phyloP scores from a whole-genome alignment of 2,888 invertebrate genomes.

The Leucophora obtusa region DNA sequence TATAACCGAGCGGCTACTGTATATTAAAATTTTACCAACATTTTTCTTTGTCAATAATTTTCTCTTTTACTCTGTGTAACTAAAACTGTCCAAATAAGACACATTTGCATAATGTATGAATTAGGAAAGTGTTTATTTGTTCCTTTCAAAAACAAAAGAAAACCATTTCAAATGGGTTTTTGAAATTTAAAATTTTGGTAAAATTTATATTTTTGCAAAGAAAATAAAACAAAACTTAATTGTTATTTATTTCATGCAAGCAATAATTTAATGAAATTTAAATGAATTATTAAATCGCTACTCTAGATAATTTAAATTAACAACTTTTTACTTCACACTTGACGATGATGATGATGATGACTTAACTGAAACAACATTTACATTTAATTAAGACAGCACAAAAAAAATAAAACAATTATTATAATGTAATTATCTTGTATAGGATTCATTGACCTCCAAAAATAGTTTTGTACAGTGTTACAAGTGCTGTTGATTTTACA shows the following conservation, averaged over 20 bases:
- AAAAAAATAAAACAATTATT: conserved; percentile 7
- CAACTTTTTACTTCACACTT: not conserved
- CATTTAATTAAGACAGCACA: conserved; percentile 44
- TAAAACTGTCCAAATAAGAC: conserved; percentile 26
- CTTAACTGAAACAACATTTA: conserved; percentile 30
- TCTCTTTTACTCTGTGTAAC: not conserved
- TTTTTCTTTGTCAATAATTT: not conserved
- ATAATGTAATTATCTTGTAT: too few relatives aligned
- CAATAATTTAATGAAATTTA: not conserved
- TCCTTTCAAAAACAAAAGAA: not conserved
- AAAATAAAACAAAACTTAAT: not conserved
- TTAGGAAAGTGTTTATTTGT: conserved; percentile 27
- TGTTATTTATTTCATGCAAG: not conserved
- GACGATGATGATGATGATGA: not conserved
- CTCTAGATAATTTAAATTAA: too few relatives aligned
- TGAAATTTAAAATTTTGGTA: conserved; percentile 12
- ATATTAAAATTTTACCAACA: not conserved
- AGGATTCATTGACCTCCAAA: too few relatives aligned
- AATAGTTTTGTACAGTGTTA: too few relatives aligned
- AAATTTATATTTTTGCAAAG: not conserved
- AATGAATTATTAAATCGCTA: not conserved
- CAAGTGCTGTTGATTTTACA: too few relatives aligned
- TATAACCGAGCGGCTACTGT: too few relatives aligned
- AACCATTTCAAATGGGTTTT: not conserved
- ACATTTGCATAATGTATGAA: conserved; percentile 50